phyloP scores from a whole-genome alignment of 2,113 vertebrate genomes.

The Xiphophorus couchianus region DNA sequence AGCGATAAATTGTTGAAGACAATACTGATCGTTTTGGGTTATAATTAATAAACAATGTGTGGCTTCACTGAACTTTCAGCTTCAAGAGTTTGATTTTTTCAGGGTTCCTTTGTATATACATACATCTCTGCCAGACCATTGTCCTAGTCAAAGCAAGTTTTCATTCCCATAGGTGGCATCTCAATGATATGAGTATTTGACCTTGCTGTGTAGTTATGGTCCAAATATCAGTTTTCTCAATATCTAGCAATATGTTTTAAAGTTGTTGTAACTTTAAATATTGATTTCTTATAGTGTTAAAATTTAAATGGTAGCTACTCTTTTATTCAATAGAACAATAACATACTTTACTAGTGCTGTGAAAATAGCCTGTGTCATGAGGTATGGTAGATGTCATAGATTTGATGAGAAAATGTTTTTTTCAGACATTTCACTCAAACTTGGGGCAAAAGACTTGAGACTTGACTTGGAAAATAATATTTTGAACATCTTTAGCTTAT shows the following conservation, averaged over 20 bases:
- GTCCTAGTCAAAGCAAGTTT: not conserved
- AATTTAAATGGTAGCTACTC: not conserved
- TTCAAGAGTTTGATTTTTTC: not conserved
- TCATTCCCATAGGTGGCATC: not conserved
- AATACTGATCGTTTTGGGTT: not conserved
- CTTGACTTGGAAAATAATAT: too few relatives aligned
- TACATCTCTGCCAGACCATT: not conserved
- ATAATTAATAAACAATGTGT: not conserved
- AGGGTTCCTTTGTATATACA: too few relatives aligned
- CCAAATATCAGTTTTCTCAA: not conserved
- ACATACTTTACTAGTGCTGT: not conserved
- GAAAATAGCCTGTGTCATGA: not conserved
- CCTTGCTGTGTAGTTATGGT: not conserved
- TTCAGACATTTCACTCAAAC: too few relatives aligned
- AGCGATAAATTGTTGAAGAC: not conserved
- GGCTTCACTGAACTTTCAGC: not conserved
- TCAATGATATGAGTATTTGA: not conserved
- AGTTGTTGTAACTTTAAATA: too few relatives aligned
- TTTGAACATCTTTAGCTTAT: too few relatives aligned
- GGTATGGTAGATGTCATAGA: too few relatives aligned
- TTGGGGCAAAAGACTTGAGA: too few relatives aligned
- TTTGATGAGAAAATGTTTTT: too few relatives aligned
- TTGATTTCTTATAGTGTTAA: too few relatives aligned
- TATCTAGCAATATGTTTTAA: too few relatives aligned
- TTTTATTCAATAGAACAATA: not conserved